Conservation (phyloP, 1,140 invertebrate species). For the Notospermus geniculatus region DNA sequence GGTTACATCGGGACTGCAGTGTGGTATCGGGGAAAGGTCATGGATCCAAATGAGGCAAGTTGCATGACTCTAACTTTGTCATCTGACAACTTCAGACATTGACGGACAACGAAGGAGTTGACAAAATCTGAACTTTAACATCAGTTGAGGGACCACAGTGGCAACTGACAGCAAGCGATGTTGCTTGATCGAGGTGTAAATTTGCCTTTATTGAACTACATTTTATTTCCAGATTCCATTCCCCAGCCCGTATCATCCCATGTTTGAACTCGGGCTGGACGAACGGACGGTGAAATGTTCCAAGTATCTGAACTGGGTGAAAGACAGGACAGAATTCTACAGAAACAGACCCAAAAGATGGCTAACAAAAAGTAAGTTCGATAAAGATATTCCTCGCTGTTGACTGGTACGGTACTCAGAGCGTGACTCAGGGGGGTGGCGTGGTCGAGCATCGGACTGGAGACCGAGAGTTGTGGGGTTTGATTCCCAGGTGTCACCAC, state of each 20-base stretch:
- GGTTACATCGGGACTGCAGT: slow-evolving; percentile 36
- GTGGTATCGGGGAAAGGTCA: slow-evolving; percentile 25
- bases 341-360: not conserved
- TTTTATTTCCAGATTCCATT: slow-evolving; percentile 28
- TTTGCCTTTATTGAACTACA: slow-evolving; percentile 2
- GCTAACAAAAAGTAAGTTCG: not conserved
- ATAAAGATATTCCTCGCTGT: too few species aligned
- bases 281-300: slow-evolving; percentile 27
- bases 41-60: slow-evolving; percentile 26
- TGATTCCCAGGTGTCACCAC: too few species aligned
- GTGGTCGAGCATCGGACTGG: too few species aligned
- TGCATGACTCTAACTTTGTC: too few species aligned
- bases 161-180: too few species aligned
- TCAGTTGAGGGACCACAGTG: too few species aligned
- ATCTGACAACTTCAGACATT: too few species aligned
- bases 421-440: too few species aligned
- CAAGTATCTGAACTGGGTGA: slow-evolving; percentile 27
- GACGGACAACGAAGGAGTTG: too few species aligned
- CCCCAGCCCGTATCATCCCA: slow-evolving; percentile 34
- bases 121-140: too few species aligned
- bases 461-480: too few species aligned
- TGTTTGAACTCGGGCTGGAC: slow-evolving; percentile 34
- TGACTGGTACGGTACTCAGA: too few species aligned
- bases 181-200: not conserved
- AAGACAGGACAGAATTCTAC: slow-evolving; percentile 13